Base-by-base conservation (phyloP, 1,140 invertebrate species). In the Acromyrmex echinatior region DNA sequence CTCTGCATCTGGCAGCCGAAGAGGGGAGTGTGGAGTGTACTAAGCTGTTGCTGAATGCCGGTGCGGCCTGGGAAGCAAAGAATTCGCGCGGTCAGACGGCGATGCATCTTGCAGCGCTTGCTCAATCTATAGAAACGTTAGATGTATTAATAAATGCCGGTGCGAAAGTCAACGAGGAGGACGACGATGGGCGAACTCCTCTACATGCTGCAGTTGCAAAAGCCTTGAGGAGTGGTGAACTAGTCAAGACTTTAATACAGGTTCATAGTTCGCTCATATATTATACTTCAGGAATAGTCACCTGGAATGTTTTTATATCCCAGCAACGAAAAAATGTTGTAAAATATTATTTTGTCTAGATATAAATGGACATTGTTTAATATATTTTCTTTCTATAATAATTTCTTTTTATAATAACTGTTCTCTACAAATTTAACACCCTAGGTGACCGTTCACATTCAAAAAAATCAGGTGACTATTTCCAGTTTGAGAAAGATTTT, bases 1-100 rank as follows among this genome's bases (percentile, higher is more conserved):
- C 98, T 0, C 92, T 99, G 10, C 98, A 98, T 93, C 96, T 98
- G 88, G 97, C 98, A 7, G 97, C 98, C 0, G 97, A 98, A 86
- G 98, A 98, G 89, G 98, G 97, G 28, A 97, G 97, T 87, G 95
- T 96, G 0, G 97, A 97, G 88, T 98, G 98, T 87, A 97, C 97
- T 0, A 94, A 96, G 62, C 92, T 98, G 80, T 94, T 99, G 18
- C 94, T 98, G 16, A 96, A 97, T 16, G 96, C 97, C 58, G 97
- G 97, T 0, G 98, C 98, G 2, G 94, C 96, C 49, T 96, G 96
- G 28, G 96, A 97, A 88, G 96, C 96, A 39, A 96, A 95, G 28
- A 98, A 98, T 94, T 96, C 96, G 53, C 96, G 97, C 88, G 96
- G 97, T 39, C 98, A 98, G 93, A 98, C 97, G 9, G 96, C 98